Percentiles rank a stretch among this genome's conserved stretches.
Conservation (phyloP, 2,797 vertebrate species). For the Tokudaia muenninki region DNA sequence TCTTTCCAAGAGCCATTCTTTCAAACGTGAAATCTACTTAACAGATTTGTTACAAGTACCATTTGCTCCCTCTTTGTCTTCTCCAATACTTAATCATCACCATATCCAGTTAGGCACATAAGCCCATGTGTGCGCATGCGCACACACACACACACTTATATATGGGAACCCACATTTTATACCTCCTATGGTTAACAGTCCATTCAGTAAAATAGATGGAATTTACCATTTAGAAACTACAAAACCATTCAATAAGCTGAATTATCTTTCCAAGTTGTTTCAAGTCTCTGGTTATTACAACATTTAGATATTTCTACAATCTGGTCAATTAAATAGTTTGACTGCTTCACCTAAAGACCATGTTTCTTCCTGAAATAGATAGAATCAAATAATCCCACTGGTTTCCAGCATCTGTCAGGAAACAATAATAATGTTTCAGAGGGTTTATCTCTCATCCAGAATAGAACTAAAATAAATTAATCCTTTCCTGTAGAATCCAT, state of each 20-base stretch:
- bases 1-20: slow-evolving; percentile 63
- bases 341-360: background rate
- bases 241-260: slow-evolving; percentile 36
- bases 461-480: background rate
- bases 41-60: slow-evolving; percentile 2
- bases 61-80: background rate
- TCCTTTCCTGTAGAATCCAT: background rate
- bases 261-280: background rate
- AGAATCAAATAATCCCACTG: slow-evolving; percentile 58
- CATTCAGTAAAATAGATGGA: background rate
- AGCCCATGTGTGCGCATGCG: rapidly evolving
- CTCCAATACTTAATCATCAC: background rate
- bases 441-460: background rate
- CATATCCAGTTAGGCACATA: too few relatives aligned
- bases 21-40: slow-evolving; percentile 27
- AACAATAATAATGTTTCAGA: slow-evolving; percentile 28
- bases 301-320: background rate
- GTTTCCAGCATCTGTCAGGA: background rate
- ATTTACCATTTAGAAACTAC: slow-evolving; percentile 26
- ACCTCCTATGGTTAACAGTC: background rate
- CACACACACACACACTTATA: too few relatives aligned
- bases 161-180: background rate
- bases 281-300: background rate
- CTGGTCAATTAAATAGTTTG: background rate
- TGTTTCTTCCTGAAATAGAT: background rate